A percentile compares a stretch with the other conserved stretches of the same genome.
phyloP scores from a whole-genome alignment of 2,113 vertebrate species.

The Neoarius graeffei region DNA sequence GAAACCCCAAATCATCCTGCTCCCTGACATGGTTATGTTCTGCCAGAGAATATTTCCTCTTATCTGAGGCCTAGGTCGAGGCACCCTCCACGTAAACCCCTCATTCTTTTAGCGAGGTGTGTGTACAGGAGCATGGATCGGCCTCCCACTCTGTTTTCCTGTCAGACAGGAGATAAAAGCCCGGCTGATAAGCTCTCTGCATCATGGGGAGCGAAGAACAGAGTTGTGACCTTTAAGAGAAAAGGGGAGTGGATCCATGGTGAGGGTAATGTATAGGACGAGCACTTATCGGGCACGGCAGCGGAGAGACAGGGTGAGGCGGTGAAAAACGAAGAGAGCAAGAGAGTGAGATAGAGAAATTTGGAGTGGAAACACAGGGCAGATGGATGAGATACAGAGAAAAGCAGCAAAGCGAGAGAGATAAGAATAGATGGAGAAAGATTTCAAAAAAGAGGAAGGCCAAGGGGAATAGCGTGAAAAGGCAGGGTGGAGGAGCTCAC shows the following conservation, averaged over 20 bases:
- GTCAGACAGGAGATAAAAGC: slow-evolving; percentile 54
- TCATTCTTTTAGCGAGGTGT: slow-evolving; percentile 24
- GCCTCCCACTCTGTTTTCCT: slow-evolving; percentile 47
- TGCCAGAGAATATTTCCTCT: slow-evolving; percentile 30
- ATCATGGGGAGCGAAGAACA: slow-evolving; percentile 10
- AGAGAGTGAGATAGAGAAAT: slow-evolving; percentile 22
- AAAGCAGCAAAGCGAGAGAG: slow-evolving; percentile 26
- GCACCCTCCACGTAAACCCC: slow-evolving; percentile 34
- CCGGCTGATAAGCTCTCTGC: slow-evolving; percentile 37
- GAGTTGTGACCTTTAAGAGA: slow-evolving; percentile 57
- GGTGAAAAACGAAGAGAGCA: slow-evolving; percentile 9
- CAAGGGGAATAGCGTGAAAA: not conserved
- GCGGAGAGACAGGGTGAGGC: slow-evolving; percentile 1
- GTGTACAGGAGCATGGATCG: slow-evolving; percentile 43
- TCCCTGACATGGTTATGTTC: slow-evolving; percentile 22
- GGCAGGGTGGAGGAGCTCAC: not conserved
- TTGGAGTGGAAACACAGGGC: not conserved
- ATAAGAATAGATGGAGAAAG: slow-evolving; percentile 2
- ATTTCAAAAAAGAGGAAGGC: not conserved
- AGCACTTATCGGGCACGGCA: slow-evolving; percentile 40
- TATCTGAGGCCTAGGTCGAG: slow-evolving; percentile 41
- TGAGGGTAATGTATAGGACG: slow-evolving; percentile 42
- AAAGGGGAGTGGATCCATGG: slow-evolving; percentile 43
- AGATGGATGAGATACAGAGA: not conserved
- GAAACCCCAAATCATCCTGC: slow-evolving; percentile 16